Conservation (phyloP, 2,797 vertebrate genomes). For the Falco concolor region DNA sequence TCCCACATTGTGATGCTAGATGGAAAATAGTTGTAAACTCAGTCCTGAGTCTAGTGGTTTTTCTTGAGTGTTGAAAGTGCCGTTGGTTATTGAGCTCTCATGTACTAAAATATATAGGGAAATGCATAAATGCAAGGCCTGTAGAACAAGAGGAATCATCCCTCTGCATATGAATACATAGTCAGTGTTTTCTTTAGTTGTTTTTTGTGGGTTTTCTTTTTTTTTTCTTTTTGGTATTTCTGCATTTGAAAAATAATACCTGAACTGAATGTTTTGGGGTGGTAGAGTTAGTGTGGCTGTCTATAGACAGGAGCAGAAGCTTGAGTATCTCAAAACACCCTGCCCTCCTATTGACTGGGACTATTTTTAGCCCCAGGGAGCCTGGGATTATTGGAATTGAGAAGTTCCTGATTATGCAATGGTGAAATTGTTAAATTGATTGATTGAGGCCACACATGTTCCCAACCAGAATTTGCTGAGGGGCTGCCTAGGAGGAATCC, state of each 20-base stretch:
- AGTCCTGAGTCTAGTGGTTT: not conserved
- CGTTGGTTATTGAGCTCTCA: not conserved
- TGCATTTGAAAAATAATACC: not conserved
- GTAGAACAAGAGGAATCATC: not conserved
- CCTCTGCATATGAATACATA: not conserved
- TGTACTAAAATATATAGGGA: not conserved
- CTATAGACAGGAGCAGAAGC: not conserved
- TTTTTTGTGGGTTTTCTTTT: not conserved
- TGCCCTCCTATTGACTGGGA: not conserved
- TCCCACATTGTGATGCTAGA: not conserved
- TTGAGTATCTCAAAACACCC: slow-evolving; percentile 6
- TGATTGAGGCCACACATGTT: not conserved
- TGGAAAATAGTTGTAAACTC: not conserved
- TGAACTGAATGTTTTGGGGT: not conserved
- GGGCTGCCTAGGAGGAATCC: not conserved
- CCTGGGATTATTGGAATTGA: not conserved
- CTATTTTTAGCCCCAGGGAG: not conserved
- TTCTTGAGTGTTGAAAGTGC: not conserved
- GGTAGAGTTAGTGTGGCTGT: not conserved
- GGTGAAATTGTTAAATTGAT: not conserved
- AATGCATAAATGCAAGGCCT: not conserved
- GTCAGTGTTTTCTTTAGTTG: not conserved
- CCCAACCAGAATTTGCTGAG: not conserved
- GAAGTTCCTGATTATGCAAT: not conserved
- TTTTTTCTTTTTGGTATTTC: not conserved